A percentile compares a stretch with the other conserved stretches of the same genome.
phyloP scores from a whole-genome alignment of 2,113 vertebrate species.

The Enhydra lutris region DNA sequence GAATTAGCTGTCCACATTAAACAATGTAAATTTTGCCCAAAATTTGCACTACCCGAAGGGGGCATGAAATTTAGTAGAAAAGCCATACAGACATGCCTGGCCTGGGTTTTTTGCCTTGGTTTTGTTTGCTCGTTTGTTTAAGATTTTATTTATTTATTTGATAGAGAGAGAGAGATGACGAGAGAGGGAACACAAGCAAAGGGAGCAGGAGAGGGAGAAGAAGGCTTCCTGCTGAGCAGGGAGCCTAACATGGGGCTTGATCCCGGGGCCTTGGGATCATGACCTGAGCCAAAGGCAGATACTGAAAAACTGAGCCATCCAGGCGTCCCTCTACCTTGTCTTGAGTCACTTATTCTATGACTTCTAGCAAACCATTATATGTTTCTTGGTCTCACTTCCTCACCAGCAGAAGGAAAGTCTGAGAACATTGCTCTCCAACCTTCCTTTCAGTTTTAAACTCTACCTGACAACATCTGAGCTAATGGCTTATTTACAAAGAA shows the following conservation, averaged over 20 bases:
- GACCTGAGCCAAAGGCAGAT: too few relatives aligned
- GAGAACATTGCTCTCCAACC: background rate
- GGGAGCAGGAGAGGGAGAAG: too few relatives aligned
- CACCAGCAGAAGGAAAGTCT: background rate
- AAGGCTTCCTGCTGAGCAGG: too few relatives aligned
- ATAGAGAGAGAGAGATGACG: too few relatives aligned
- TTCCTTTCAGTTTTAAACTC: background rate
- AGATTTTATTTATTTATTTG: too few relatives aligned
- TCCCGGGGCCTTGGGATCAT: too few relatives aligned
- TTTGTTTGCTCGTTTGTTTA: too few relatives aligned
- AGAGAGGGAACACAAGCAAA: too few relatives aligned
- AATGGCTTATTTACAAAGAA: background rate
- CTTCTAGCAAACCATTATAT: background rate
- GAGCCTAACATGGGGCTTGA: too few relatives aligned
- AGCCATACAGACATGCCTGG: background rate
- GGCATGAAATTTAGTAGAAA: background rate
- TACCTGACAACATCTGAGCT: background rate
- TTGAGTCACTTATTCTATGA: background rate
- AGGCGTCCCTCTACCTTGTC: background rate
- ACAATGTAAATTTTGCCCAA: background rate
- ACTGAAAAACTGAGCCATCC: too few relatives aligned
- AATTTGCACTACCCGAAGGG: background rate
- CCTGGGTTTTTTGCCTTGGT: background rate
- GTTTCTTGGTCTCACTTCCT: background rate
- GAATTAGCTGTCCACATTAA: background rate